phyloP scores from a whole-genome alignment of 2,797 vertebrate species.

The Saxicola maurus region DNA sequence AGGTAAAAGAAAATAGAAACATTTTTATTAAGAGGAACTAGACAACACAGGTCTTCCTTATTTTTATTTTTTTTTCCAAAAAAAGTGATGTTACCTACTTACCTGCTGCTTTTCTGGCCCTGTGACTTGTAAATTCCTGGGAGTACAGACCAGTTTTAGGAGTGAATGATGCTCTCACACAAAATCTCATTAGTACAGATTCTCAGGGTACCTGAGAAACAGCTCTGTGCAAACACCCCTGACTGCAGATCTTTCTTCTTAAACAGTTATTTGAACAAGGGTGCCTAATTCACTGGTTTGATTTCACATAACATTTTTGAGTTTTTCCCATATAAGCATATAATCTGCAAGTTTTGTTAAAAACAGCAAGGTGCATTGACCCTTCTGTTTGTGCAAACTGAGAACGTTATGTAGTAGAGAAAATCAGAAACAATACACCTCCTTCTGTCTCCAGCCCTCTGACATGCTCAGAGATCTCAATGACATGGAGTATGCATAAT shows the following conservation, averaged over 20 bases:
- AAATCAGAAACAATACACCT: constrained; percentile 36
- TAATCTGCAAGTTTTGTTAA: neutral
- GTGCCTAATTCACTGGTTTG: neutral
- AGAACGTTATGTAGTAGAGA: neutral
- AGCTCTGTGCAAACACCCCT: neutral
- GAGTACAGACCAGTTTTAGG: neutral
- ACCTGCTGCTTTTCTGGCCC: neutral
- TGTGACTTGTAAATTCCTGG: neutral
- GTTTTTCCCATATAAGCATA: neutral
- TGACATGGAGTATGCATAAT: constrained; percentile 50
- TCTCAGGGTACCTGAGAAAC: neutral
- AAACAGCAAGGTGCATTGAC: neutral
- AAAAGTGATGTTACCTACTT: neutral
- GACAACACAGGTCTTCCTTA: neutral
- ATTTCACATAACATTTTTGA: neutral
- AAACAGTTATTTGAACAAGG: neutral
- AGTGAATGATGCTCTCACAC: neutral
- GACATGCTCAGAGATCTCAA: constrained; percentile 32
- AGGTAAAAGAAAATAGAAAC: neutral
- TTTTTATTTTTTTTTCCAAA: neutral
- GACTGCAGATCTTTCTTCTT: neutral
- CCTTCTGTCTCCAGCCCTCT: constrained; percentile 12
- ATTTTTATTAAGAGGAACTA: neutral
- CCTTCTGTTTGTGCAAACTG: constrained; percentile 4
- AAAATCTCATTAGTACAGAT: neutral